Conservation (phyloP, 2,888 invertebrate genomes). For the Gryllus longicercus region DNA sequence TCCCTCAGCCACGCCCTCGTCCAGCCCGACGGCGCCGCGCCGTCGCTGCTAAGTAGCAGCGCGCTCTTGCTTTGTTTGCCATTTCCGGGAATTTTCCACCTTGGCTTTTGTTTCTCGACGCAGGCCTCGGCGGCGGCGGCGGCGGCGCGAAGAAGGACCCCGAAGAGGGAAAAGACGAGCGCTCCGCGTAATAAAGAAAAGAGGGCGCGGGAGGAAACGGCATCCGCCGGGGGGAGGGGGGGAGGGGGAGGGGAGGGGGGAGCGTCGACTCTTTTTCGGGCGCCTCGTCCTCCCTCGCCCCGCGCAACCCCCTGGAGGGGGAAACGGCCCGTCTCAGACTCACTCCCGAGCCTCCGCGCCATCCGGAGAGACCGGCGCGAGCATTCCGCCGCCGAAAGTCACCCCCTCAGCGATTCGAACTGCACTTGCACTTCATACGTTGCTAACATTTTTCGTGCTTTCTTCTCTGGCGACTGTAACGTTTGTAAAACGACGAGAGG, state of each 20-base stretch:
- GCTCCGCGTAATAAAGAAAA: background rate
- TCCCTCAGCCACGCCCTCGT: too few relatives aligned
- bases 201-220: background rate
- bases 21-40: background rate
- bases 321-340: too few relatives aligned
- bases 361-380: too few relatives aligned
- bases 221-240: background rate
- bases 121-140: background rate
- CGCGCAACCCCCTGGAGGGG: too few relatives aligned
- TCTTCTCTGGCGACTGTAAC: too few relatives aligned
- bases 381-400: too few relatives aligned
- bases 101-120: background rate
- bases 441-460: too few relatives aligned
- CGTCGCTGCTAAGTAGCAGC: background rate
- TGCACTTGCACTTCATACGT: too few relatives aligned
- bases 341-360: too few relatives aligned
- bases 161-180: background rate
- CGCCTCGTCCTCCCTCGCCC: background rate
- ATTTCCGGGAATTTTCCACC: constrained; percentile 17
- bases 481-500: too few relatives aligned
- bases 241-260: background rate
- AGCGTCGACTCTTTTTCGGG: background rate
- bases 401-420: too few relatives aligned
- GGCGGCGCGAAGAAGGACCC: background rate
- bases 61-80: background rate